Evolutionary conservation across 2,113 vertebrate genomes (phyloP).

Genomic region (Uria aalge): DNA sequence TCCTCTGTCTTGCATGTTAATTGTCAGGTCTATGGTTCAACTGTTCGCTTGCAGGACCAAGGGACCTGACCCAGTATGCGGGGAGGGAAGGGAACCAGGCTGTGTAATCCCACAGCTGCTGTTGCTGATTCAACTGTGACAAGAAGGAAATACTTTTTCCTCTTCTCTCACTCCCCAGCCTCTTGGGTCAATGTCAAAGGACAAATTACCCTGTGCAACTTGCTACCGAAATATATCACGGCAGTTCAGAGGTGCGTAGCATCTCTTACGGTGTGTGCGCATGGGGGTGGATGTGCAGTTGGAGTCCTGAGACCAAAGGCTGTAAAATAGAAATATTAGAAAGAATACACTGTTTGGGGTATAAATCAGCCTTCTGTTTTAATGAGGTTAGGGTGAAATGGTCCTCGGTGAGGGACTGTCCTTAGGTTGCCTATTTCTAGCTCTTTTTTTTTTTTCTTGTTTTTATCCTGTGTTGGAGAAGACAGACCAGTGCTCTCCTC

Average conservation of each 20-base stretch:
- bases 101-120: background rate
- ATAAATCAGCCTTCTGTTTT: background rate
- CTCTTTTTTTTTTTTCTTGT: background rate
- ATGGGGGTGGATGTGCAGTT: background rate
- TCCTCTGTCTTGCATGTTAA: conserved; percentile 36
- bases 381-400: background rate
- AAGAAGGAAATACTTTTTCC: background rate
- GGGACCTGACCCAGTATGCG: background rate
- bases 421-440: background rate
- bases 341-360: background rate
- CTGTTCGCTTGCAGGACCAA: background rate
- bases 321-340: background rate
- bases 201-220: background rate
- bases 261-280: background rate
- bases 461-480: background rate
- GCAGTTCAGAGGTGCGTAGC: background rate
- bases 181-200: background rate
- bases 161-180: background rate
- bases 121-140: background rate
- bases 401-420: background rate
- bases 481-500: background rate
- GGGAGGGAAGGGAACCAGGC: background rate
- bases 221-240: background rate
- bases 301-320: background rate
- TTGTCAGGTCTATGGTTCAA: background rate